Evolutionary conservation across 2,888 invertebrate species (phyloP).

Genomic region (Drosophila suboccidentalis): DNA sequence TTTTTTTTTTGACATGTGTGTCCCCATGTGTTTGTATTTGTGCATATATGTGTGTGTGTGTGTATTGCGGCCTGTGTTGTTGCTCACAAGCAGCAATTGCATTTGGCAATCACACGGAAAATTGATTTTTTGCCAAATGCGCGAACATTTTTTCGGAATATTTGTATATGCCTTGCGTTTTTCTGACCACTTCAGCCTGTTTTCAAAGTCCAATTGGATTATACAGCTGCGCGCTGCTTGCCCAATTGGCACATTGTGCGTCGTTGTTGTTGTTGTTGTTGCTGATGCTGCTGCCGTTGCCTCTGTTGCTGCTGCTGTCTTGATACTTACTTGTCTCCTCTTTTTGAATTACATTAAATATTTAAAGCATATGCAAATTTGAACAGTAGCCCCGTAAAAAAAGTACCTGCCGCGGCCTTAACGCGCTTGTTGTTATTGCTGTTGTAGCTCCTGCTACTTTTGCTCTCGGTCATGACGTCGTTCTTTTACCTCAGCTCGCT

Average conservation of each 20-base stretch:
- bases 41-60: slow-evolving; percentile 3
- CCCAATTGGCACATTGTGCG: slow-evolving; percentile 67
- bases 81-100: slow-evolving; percentile 52
- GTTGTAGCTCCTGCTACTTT: slow-evolving; percentile 36
- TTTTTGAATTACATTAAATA: slow-evolving; percentile 80
- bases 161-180: slow-evolving; percentile 40
- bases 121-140: slow-evolving; percentile 79
- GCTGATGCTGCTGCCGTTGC: slow-evolving; percentile 12
- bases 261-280: slow-evolving; percentile 35
- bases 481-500: slow-evolving; percentile 33
- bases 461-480: slow-evolving; percentile 58
- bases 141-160: slow-evolving; percentile 50
- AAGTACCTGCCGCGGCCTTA: slow-evolving; percentile 64
- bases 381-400: slow-evolving; percentile 74
- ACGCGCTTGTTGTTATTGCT: slow-evolving; percentile 59
- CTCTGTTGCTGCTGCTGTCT: slow-evolving; percentile 16
- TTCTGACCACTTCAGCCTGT: slow-evolving; percentile 42
- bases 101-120: slow-evolving; percentile 72
- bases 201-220: slow-evolving; percentile 57
- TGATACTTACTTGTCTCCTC: slow-evolving; percentile 60
- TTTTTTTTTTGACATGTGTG: slow-evolving; percentile 32
- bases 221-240: slow-evolving; percentile 46
- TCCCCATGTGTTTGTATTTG: slow-evolving; percentile 18
- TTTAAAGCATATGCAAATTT: slow-evolving; percentile 82
- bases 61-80: slow-evolving; percentile 38